These are phyloP conservation scores for Garrulus glandarius DNA, from an alignment of 2,797 vertebrate genomes.

Conservation along the genomic window DNA sequence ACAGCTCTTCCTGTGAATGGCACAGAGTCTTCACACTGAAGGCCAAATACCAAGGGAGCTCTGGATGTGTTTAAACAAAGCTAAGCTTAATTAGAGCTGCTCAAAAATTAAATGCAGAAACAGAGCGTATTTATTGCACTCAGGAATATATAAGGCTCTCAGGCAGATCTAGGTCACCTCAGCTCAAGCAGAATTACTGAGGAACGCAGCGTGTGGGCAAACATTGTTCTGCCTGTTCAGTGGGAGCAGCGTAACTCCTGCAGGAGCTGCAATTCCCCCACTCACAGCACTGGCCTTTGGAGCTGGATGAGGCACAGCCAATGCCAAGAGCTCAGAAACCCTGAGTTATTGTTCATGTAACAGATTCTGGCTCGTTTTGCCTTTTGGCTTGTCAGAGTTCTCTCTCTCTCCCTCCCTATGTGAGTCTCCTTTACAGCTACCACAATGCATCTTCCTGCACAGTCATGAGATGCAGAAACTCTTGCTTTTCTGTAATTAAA, in stretches of 20 bases:
- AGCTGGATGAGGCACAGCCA: fast-evolving
- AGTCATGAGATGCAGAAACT: background rate
- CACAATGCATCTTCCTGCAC: background rate
- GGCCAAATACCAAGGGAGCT: conserved; percentile 8
- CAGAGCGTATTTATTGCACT: conserved; percentile 13
- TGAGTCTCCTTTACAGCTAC: background rate
- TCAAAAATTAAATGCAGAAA: conserved; percentile 29
- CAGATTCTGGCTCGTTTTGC: background rate
- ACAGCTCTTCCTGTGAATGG: background rate
- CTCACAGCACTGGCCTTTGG: background rate
- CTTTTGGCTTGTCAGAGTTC: background rate
- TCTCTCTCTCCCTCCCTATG: background rate
- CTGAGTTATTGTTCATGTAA: background rate
- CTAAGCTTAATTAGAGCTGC: conserved; percentile 21
- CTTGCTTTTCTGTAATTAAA: background rate
- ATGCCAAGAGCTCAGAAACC: background rate
- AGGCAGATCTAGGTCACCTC: conserved; percentile 39
- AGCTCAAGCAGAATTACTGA: background rate
- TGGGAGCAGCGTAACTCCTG: background rate
- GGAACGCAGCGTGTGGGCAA: background rate
- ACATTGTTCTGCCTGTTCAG: background rate
- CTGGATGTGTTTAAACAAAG: conserved; percentile 24
- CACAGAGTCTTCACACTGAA: background rate
- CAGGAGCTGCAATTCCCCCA: background rate
- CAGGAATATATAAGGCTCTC: background rate